These are phyloP conservation scores for Crypturellus tataupa DNA, from an alignment of 2,797 vertebrate genomes.

Conservation along the genomic window DNA sequence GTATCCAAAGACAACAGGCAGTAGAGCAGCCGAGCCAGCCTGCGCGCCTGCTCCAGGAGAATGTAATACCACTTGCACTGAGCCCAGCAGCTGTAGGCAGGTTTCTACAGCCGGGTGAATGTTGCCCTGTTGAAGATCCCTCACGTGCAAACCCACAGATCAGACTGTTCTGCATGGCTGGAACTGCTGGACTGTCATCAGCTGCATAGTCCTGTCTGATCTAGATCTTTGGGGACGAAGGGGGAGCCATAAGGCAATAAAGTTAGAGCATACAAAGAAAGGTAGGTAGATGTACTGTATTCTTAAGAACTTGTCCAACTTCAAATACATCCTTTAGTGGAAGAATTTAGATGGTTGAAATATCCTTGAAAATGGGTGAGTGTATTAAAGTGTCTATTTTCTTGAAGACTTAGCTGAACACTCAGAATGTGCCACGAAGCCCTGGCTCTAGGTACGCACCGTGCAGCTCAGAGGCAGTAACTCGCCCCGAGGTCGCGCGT, in stretches of 20 bases:
- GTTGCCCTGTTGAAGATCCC: neutral
- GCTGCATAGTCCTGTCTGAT: neutral
- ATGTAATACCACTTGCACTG: neutral
- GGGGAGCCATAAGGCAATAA: neutral
- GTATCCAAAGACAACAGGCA: conserved; percentile 97
- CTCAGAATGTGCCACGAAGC: neutral
- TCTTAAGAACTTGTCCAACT: neutral
- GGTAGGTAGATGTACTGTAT: conserved; percentile 21
- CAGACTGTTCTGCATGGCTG: neutral
- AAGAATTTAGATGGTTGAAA: neutral
- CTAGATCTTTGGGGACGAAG: neutral
- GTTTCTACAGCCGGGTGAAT: neutral
- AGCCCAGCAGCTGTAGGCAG: neutral
- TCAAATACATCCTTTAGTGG: neutral
- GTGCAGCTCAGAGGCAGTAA: neutral
- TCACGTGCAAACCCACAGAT: neutral
- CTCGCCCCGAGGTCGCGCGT: neutral
- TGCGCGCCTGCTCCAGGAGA: neutral
- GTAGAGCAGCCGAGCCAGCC: conserved; percentile 31
- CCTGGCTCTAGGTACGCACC: neutral
- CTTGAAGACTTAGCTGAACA: neutral
- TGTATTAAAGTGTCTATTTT: neutral
- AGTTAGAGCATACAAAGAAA: neutral
- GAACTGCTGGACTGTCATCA: neutral
- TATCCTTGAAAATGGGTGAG: neutral